Conservation (phyloP, 2,113 vertebrate species). For the Azemiops feae region DNA sequence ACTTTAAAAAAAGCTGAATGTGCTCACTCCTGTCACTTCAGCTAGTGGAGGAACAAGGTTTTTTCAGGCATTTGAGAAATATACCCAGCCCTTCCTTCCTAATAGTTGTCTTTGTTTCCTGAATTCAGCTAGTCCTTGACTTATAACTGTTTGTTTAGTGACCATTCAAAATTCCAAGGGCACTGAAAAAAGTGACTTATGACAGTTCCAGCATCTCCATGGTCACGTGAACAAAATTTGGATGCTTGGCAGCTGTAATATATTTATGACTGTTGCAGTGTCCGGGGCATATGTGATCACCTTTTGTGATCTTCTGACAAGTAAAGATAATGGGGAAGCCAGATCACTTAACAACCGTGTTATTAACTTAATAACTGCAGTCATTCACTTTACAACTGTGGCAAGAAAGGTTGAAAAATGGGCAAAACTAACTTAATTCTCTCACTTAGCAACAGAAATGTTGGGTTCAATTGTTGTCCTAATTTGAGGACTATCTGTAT, state of each 20-base stretch:
- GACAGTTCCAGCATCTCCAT: neutral
- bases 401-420: neutral
- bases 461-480: neutral
- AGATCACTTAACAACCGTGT: neutral
- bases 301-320: neutral
- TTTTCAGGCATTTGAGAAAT: neutral
- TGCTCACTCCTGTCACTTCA: neutral
- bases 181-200: neutral
- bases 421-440: neutral
- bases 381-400: neutral
- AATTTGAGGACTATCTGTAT: neutral
- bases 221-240: neutral
- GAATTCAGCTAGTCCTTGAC: neutral
- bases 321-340: neutral
- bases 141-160: neutral
- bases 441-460: neutral
- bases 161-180: neutral
- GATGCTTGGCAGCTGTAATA: neutral
- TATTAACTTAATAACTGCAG: neutral
- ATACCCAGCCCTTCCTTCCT: neutral
- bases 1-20: neutral
- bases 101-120: neutral
- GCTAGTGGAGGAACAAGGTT: neutral
- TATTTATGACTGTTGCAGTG: neutral
- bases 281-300: neutral